Base-by-base conservation (phyloP, 2,113 vertebrate species). In the Menidia beryllina region DNA sequence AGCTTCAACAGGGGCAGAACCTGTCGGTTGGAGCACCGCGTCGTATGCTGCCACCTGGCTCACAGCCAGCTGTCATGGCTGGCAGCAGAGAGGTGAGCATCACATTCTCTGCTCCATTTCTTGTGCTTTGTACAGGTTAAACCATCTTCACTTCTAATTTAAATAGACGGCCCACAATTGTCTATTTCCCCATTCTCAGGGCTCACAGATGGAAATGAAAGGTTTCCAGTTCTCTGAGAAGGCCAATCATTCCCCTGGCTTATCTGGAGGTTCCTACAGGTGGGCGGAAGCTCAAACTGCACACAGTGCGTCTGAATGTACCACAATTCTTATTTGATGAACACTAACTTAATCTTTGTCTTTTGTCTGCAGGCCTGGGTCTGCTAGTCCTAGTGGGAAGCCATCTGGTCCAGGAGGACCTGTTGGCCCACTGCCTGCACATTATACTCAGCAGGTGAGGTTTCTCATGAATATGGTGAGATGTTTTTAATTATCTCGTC, bases 221-320 rank as follows among this genome's bases (percentile, higher is more conserved):
- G 95, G 95, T 50, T 99, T 98, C 91, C 97, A 97, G 91, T 99
- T 97, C 79, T 83, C 96, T 5, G 98, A 99, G 47, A 99, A 99
- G 90, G 93, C 94, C 85, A 96, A 52, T 82, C 95, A 98, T 85
- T 95, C 96, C 11, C 91, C 87, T 27, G 91, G 93, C n/a, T 84
- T 95, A 21, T 86, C 96, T 0, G 95, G 93, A 79, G 93, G 95
- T 52, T 88, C 95, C 0, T 98, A 97, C 92, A 98, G 97, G 97
- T 98, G 85, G 92, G 88, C 19, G 27, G 4, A 54, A 45, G 48
- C 24, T 23, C 24, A 15, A n/a, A 7, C 2, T 8, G 30, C 30
- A 34, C 30, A 34, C 30, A 5, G 10, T 34, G 30, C 30, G 10
- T 10, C 10, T 10, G 30, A 34, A 8, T 34, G 30, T 34, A 34